Conservation (phyloP, 2,888 invertebrate species). For the Xanthorhoe spadicearia region DNA sequence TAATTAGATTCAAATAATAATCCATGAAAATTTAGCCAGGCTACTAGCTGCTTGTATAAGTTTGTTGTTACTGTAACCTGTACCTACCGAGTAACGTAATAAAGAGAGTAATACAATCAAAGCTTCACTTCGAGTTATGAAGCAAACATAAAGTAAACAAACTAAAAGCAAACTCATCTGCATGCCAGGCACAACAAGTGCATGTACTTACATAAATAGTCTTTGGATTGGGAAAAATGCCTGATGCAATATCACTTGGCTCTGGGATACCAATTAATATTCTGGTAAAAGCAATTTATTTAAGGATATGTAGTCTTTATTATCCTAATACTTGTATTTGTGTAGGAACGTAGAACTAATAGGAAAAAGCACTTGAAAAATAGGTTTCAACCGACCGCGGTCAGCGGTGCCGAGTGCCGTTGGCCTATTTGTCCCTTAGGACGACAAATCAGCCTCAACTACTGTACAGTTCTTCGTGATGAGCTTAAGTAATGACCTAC, state of each 20-base stretch:
- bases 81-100: too few species aligned
- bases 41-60: too few species aligned
- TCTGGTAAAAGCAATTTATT: not conserved
- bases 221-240: too few species aligned
- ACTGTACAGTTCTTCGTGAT: constrained; percentile 53
- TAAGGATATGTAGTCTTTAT: not conserved
- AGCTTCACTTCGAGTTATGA: too few species aligned
- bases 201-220: too few species aligned
- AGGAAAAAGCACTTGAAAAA: constrained; percentile 44
- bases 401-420: constrained; percentile 41
- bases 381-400: constrained; percentile 39
- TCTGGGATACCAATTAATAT: not conserved
- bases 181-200: too few species aligned
- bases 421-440: constrained; percentile 51
- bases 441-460: constrained; percentile 56
- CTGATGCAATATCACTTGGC: not conserved
- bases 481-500: constrained; percentile 53
- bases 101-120: too few species aligned
- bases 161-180: too few species aligned
- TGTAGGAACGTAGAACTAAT: constrained; percentile 18
- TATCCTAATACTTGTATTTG: not conserved
- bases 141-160: too few species aligned
- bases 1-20: too few species aligned
- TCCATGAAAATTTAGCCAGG: too few species aligned
- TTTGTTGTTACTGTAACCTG: too few species aligned